Evolutionary conservation across 2,113 vertebrate genomes (phyloP).

Genomic region (Prolemur simus): DNA sequence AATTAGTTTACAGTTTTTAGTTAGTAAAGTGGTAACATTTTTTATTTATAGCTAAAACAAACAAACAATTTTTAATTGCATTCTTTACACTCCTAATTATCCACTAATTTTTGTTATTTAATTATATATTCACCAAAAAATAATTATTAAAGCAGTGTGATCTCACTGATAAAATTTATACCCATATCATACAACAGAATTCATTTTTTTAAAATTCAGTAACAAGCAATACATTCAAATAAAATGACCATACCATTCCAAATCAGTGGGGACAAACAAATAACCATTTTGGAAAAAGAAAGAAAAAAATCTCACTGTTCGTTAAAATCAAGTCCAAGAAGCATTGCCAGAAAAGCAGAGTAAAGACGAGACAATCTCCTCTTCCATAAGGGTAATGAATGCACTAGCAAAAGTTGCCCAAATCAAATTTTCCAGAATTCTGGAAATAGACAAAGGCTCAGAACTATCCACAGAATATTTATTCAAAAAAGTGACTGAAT

Average conservation of each 20-base stretch:
- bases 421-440: neutral
- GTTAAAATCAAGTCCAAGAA: neutral
- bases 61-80: neutral
- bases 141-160: neutral
- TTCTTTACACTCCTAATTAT: neutral
- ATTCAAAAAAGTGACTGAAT: neutral
- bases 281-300: neutral
- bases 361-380: neutral
- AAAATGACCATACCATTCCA: neutral
- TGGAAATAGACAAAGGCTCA: neutral
- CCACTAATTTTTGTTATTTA: neutral
- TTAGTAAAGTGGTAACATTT: neutral
- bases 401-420: neutral
- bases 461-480: neutral
- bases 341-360: neutral
- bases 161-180: neutral
- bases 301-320: neutral
- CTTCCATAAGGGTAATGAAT: neutral
- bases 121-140: neutral
- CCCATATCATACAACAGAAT: rapidly evolving
- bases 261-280: neutral
- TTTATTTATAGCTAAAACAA: slow-evolving; percentile 14
- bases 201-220: neutral
- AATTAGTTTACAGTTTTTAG: slow-evolving; percentile 13
- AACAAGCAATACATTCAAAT: neutral